Conservation (phyloP, 2,113 vertebrate species). For the Harpagus bidentatus region DNA sequence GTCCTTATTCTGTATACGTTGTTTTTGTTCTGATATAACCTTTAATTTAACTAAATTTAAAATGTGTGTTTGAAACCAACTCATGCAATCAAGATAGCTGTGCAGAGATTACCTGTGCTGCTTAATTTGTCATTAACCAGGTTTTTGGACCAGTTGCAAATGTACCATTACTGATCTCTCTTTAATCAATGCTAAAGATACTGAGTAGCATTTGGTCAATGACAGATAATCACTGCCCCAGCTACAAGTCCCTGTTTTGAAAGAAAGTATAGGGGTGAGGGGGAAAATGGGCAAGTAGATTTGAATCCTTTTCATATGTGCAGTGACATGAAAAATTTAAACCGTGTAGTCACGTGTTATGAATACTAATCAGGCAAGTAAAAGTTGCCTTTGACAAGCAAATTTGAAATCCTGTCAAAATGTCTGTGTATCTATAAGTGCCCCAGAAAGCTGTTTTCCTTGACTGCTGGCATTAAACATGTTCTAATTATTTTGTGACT, state of each 20-base stretch:
- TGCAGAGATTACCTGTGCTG: neutral
- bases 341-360: fast-evolving
- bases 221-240: neutral
- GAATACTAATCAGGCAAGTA: neutral
- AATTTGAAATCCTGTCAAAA: neutral
- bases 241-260: neutral
- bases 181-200: neutral
- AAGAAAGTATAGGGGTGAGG: neutral
- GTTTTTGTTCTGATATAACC: neutral
- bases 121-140: neutral
- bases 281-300: neutral
- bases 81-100: neutral
- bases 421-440: neutral
- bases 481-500: neutral
- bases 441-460: neutral
- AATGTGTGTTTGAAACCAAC: neutral
- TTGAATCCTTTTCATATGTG: neutral
- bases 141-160: neutral
- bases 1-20: neutral
- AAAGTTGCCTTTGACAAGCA: neutral
- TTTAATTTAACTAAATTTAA: neutral
- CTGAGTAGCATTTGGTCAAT: neutral
- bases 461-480: neutral
- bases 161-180: neutral
- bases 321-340: neutral